Conservation (phyloP, 1,140 invertebrate species). For the Helicoverpa zea region DNA sequence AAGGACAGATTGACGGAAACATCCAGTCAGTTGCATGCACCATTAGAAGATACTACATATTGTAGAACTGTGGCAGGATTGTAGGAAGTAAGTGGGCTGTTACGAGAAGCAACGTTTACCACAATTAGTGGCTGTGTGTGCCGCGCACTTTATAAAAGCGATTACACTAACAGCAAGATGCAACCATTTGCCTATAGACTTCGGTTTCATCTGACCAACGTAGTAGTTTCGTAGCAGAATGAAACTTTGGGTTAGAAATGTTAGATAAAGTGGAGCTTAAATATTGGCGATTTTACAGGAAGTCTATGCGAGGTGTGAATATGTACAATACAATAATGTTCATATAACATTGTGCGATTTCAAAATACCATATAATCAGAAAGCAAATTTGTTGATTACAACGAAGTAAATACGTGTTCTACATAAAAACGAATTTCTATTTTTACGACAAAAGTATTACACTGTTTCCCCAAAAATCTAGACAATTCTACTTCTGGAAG, state of each 20-base stretch:
- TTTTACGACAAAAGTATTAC: not conserved
- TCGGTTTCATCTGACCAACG: not conserved
- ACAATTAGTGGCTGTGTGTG: constrained; percentile 31
- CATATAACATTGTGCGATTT: too few species aligned
- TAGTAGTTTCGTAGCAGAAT: too few species aligned
- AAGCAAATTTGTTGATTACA: too few species aligned
- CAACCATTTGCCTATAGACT: not conserved
- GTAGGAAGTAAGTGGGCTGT: constrained; percentile 23
- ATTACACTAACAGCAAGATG: constrained; percentile 19
- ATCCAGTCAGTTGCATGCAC: not conserved
- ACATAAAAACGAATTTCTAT: not conserved
- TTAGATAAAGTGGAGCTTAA: too few species aligned
- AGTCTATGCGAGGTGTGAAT: too few species aligned
- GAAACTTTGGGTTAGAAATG: too few species aligned
- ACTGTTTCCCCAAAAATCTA: constrained; percentile 2
- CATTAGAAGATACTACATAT: not conserved
- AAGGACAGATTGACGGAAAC: not conserved
- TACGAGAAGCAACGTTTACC: constrained; percentile 30
- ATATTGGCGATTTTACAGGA: too few species aligned
- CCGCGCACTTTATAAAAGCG: constrained; percentile 29
- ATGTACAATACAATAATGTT: too few species aligned
- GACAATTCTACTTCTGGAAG: not conserved
- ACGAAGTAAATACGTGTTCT: too few species aligned
- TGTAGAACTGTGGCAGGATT: constrained; percentile 17
- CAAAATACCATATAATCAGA: too few species aligned